These are phyloP conservation scores for Diabrotica virgifera DNA, from an alignment of 1,140 invertebrate species.

Conservation along the genomic window DNA sequence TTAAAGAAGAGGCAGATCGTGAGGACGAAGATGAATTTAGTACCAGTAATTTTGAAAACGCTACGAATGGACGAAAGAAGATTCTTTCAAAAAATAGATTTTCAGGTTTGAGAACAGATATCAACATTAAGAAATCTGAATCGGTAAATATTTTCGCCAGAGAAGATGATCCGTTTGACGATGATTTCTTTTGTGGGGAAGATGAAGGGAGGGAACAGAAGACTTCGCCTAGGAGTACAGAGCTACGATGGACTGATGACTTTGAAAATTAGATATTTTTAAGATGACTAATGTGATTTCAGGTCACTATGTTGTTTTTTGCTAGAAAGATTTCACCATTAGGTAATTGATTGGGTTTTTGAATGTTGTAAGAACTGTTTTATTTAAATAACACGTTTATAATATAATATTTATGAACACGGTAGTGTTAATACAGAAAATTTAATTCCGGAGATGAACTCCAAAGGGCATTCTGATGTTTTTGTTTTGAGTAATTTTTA, in stretches of 20 bases:
- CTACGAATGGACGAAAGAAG: constrained; percentile 24
- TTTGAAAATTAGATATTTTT: constrained; percentile 27
- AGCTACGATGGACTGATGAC: constrained; percentile 43
- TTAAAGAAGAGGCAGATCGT: constrained; percentile 36
- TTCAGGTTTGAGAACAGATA: constrained; percentile 28
- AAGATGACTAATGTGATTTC: neutral
- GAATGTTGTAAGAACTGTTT: no score
- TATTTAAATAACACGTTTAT: no score
- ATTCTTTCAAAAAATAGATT: constrained; percentile 30
- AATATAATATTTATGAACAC: no score
- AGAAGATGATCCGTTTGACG: constrained; percentile 79
- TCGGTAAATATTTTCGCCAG: constrained; percentile 83
- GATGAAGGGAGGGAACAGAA: constrained; percentile 5
- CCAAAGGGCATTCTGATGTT: no score
- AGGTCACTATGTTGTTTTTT: neutral
- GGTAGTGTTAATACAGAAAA: no score
- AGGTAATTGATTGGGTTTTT: constrained; percentile 9
- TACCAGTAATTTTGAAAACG: constrained; percentile 22
- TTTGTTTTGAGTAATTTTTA: no score
- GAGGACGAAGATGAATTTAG: constrained; percentile 36
- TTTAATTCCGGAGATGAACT: no score
- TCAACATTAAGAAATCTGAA: constrained; percentile 69
- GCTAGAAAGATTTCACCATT: neutral
- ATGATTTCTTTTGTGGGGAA: constrained; percentile 71
- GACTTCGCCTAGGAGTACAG: constrained; percentile 28